Percentiles rank a stretch among this genome's conserved stretches.
Conservation (phyloP, 1,140 invertebrate genomes). For the Lordiphosa collinella region DNA sequence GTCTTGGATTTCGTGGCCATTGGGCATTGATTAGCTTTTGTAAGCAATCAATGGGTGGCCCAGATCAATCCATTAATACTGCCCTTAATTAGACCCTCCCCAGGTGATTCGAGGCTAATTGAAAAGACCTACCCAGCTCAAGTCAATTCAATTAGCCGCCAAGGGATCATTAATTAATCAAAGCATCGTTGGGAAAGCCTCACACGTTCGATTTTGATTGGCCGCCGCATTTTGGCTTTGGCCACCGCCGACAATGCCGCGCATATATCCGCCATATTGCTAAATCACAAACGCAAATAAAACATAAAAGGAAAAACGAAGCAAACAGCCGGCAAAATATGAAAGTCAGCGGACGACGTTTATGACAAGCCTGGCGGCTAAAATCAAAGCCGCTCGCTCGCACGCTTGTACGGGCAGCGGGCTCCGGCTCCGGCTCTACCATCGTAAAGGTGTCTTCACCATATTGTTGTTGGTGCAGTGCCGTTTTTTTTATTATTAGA, state of each 20-base stretch:
- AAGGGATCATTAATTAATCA: conserved; percentile 59
- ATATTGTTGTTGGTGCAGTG: conserved; percentile 10
- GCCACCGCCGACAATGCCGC: conserved; percentile 2
- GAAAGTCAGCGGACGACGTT: conserved; percentile 52
- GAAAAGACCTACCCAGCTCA: conserved; percentile 22
- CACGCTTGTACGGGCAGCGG: background rate
- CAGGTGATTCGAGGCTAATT: conserved; percentile 34
- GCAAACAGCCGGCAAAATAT: conserved; percentile 71
- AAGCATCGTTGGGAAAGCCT: conserved; percentile 43
- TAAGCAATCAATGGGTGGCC: conserved; percentile 42
- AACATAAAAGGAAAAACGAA: conserved; percentile 53
- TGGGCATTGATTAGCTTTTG: conserved; percentile 40
- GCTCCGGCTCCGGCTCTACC: background rate
- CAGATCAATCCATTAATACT: conserved; percentile 38
- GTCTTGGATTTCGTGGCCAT: conserved; percentile 61
- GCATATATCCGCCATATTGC: conserved; percentile 58
- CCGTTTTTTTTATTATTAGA: conserved; percentile 50
- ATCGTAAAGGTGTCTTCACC: conserved; percentile 15
- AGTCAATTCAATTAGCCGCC: conserved; percentile 43
- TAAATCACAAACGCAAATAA: conserved; percentile 75
- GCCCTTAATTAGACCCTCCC: conserved; percentile 36
- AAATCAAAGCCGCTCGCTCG: conserved; percentile 63
- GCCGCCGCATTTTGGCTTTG: conserved; percentile 5
- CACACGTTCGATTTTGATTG: conserved; percentile 20
- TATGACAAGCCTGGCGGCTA: conserved; percentile 71